phyloP scores from a whole-genome alignment of 2,888 invertebrate genomes.

The Eristalis pertinax region DNA sequence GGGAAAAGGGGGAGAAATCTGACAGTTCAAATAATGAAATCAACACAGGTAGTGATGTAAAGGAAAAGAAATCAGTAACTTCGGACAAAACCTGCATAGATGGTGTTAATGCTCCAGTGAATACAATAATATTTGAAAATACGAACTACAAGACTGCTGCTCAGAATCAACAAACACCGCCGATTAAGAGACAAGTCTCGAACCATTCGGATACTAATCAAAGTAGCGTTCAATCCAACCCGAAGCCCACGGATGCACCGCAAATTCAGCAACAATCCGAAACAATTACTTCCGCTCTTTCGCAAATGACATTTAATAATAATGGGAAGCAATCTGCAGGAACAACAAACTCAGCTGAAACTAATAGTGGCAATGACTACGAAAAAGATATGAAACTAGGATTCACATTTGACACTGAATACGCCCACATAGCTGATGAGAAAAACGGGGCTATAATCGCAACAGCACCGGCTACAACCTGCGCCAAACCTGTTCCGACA shows the following conservation, averaged over 20 bases:
- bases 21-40: conserved; percentile 56
- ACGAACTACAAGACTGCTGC: conserved; percentile 91
- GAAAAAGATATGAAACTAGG: conserved; percentile 94
- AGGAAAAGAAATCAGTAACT: conserved; percentile 51
- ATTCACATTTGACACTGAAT: conserved; percentile 93
- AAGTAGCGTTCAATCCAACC: conserved; percentile 47
- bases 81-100: conserved; percentile 82
- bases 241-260: conserved; percentile 47
- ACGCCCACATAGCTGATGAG: conserved; percentile 85
- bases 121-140: conserved; percentile 95
- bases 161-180: conserved; percentile 82
- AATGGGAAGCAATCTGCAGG: conserved; percentile 73
- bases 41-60: conserved; percentile 42
- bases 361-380: conserved; percentile 86
- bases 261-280: conserved; percentile 76
- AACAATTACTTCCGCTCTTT: conserved; percentile 83
- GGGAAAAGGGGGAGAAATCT: conserved; percentile 59
- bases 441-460: conserved; percentile 48
- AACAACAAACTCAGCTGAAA: conserved; percentile 15
- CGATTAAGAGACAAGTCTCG: conserved; percentile 81
- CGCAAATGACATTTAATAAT: conserved; percentile 85
- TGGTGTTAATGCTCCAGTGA: conserved; percentile 90
- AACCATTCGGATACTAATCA: conserved; percentile 69
- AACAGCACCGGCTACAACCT: conserved; percentile 76
- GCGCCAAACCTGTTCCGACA: conserved; percentile 44